A percentile compares a stretch with the other conserved stretches of the same genome.
Conservation (phyloP, 2,888 invertebrate species). For the Drosophila koepferae region DNA sequence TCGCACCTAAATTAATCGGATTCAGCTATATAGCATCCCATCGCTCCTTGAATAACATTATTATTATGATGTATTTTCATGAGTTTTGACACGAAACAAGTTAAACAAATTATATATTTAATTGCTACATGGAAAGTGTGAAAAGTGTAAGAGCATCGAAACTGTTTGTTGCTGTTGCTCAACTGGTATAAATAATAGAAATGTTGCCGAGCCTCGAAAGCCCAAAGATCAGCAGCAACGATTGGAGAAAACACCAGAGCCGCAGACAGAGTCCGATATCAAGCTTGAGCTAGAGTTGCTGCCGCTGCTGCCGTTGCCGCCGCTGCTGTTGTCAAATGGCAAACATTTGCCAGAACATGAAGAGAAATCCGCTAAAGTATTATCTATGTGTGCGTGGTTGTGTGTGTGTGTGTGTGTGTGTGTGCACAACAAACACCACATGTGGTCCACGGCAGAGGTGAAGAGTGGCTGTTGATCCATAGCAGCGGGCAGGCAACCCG, state of each 20-base stretch:
- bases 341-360: constrained; percentile 72
- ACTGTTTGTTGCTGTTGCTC: constrained; percentile 12
- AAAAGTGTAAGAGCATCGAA: constrained; percentile 65
- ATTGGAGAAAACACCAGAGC: constrained; percentile 49
- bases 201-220: constrained; percentile 55
- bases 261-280: constrained; percentile 1
- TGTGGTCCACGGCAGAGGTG: constrained; percentile 57
- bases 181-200: constrained; percentile 74
- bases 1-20: constrained; percentile 13
- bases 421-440: constrained; percentile 80
- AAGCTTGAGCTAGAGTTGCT: not conserved
- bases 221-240: constrained; percentile 57
- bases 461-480: constrained; percentile 50
- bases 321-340: constrained; percentile 63
- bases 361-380: constrained; percentile 46
- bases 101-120: constrained; percentile 79
- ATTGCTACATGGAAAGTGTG: constrained; percentile 80
- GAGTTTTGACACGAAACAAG: constrained; percentile 74
- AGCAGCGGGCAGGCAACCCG: constrained; percentile 36
- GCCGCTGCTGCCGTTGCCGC: not conserved
- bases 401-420: constrained; percentile 48
- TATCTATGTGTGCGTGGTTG: constrained; percentile 23
- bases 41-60: constrained; percentile 57
- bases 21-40: constrained; percentile 5
- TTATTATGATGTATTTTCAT: constrained; percentile 72